These are phyloP conservation scores for Melanotaenia trifasciata DNA, from an alignment of 2,797 vertebrate genomes.

Conservation along the genomic window DNA sequence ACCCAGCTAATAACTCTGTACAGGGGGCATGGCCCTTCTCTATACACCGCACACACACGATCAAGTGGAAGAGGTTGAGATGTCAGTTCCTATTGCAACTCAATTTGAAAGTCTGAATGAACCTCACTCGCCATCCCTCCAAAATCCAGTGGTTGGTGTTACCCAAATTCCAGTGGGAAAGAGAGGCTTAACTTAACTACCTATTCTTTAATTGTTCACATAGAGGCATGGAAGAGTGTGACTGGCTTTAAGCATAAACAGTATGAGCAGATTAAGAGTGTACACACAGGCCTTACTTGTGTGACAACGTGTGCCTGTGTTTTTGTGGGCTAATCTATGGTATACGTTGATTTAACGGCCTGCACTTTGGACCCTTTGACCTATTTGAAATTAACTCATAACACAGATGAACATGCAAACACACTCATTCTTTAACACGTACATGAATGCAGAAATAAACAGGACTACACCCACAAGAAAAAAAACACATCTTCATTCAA, in stretches of 20 bases:
- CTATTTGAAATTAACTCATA: constrained; percentile 27
- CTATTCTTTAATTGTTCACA: constrained; percentile 66
- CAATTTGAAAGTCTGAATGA: constrained; percentile 68
- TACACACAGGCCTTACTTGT: constrained; percentile 57
- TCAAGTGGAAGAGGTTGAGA: constrained; percentile 74
- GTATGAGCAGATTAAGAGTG: constrained; percentile 62
- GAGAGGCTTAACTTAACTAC: constrained; percentile 66
- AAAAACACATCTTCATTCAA: neutral
- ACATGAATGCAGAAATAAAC: constrained; percentile 11
- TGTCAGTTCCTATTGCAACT: constrained; percentile 74
- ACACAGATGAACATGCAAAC: constrained; percentile 28
- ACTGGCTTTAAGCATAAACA: constrained; percentile 59
- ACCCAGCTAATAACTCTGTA: constrained; percentile 83
- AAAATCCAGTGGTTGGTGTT: constrained; percentile 57
- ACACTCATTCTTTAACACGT: constrained; percentile 16
- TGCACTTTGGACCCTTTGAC: constrained; percentile 64
- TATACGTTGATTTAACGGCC: constrained; percentile 58
- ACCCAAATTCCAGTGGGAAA: constrained; percentile 66
- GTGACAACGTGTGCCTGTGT: constrained; percentile 66
- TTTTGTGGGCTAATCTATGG: constrained; percentile 67
- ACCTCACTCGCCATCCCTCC: constrained; percentile 60
- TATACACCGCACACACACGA: constrained; percentile 73
- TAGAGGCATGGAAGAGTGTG: constrained; percentile 57
- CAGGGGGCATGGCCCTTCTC: constrained; percentile 75
- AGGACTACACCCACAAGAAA: constrained; percentile 35